Base-by-base conservation (phyloP, 1,140 invertebrate genomes). In the Listronotus oregonensis region DNA sequence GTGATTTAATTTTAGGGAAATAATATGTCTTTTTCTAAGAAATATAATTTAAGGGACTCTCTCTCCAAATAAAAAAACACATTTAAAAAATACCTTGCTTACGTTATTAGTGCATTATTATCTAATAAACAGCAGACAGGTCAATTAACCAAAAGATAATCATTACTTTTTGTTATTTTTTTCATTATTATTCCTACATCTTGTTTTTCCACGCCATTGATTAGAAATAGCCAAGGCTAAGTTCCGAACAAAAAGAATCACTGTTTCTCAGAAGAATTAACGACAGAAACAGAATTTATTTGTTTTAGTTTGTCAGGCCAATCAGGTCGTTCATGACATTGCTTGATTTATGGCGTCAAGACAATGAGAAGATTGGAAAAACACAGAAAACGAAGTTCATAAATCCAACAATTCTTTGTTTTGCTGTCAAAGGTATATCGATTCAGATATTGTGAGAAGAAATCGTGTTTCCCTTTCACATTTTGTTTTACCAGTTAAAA, bases 251-350 rank as follows among this genome's bases (percentile, higher is more conserved):
- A 39, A 49, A 47, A 37, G 44, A 61, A 61, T 61, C 40, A 54
- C 4, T 44, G 56, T 46, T 46, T 11, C 27, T 27, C 15, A 46
- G 43, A 47, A 51, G 58, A 61, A 61, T 61, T 60, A 61, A 50
- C 9, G 47, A 15, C 49, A 31, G 46, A 50, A 50, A 17, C 49
- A 51, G 37, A 51, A 61, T 61, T 61, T 61, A 61, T 61, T 61
- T 61, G 32, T 50, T 61, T 51, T 47, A 51, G 58, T 61, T 61
- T 61, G 58, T 61, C 46, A 51, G 50, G 47, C 15, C 58, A 61
- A 61, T 61, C 58, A 51, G 58, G 47, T 61, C 49, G 58, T 17
- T 50, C 15, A 61, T 51, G 58, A 61, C 58, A 51, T 14, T 15
- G 6, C 27, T 21, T 50, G 58, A 61, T 61, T 61, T 51, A 61